Evolutionary conservation across 1,140 invertebrate species (phyloP).

Genomic region (Oreohelix idahoensis): DNA sequence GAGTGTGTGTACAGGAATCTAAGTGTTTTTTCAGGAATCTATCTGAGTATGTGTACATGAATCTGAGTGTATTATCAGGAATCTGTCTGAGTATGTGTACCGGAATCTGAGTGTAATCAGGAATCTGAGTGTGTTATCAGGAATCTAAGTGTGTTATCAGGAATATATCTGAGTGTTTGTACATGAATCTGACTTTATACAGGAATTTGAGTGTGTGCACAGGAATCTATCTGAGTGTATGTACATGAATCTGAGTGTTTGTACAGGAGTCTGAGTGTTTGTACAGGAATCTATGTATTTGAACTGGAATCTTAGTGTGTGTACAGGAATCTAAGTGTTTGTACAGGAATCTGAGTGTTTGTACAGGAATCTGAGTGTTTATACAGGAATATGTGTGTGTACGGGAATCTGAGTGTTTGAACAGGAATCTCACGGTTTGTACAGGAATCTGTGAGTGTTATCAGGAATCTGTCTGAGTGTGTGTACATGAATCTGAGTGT

Average conservation of each 20-base stretch:
- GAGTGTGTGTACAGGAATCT: background rate
- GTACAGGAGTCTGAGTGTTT: background rate
- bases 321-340: background rate
- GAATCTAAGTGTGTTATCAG: background rate
- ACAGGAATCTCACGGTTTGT: background rate
- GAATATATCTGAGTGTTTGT: background rate
- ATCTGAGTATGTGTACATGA: background rate
- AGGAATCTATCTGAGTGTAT: background rate
- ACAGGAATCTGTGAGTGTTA: background rate
- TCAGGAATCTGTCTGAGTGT: background rate
- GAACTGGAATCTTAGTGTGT: background rate
- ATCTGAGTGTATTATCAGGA: background rate
- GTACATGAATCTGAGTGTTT: background rate
- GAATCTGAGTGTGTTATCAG: background rate
- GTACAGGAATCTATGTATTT: background rate
- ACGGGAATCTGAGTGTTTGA: background rate
- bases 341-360: background rate
- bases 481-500: background rate
- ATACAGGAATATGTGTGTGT: background rate
- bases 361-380: background rate
- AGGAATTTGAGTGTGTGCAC: background rate
- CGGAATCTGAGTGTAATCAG: background rate
- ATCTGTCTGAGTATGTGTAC: background rate
- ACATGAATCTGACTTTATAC: background rate
- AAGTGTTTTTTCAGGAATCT: background rate